Conservation (phyloP, 2,888 invertebrate species). For the Lepidonotus clava region DNA sequence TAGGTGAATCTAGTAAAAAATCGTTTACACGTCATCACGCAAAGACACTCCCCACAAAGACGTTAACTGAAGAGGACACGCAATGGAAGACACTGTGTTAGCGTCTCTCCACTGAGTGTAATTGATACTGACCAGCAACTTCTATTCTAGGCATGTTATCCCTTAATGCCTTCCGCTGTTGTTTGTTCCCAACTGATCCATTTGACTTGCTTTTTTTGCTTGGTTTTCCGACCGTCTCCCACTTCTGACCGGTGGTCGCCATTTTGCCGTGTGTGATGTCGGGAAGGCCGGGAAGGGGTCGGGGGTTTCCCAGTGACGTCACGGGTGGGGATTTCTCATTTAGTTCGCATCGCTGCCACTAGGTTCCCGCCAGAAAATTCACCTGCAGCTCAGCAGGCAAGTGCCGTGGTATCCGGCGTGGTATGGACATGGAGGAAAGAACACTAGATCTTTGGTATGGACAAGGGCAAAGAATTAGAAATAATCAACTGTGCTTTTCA, state of each 20-base stretch:
- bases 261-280: background rate
- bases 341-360: background rate
- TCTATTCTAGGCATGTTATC: conserved; percentile 60
- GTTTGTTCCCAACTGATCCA: conserved; percentile 14
- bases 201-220: conserved; percentile 42
- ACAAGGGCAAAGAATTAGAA: no score
- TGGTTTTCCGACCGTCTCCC: conserved; percentile 34
- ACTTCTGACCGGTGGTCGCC: conserved; percentile 50
- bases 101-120: background rate
- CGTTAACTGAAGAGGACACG: background rate
- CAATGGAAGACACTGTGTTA: no score
- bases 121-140: conserved; percentile 45
- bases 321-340: background rate
- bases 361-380: no score
- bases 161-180: conserved; percentile 26
- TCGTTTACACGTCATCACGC: background rate
- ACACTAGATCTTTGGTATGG: no score
- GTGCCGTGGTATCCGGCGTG: no score
- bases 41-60: background rate
- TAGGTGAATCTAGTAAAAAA: no score
- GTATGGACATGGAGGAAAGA: no score
- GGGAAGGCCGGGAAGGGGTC: background rate
- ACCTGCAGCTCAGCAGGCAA: no score
- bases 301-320: background rate
- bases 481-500: no score